Base-by-base conservation (phyloP, 1,140 invertebrate genomes). In the Pissodes strobi region DNA sequence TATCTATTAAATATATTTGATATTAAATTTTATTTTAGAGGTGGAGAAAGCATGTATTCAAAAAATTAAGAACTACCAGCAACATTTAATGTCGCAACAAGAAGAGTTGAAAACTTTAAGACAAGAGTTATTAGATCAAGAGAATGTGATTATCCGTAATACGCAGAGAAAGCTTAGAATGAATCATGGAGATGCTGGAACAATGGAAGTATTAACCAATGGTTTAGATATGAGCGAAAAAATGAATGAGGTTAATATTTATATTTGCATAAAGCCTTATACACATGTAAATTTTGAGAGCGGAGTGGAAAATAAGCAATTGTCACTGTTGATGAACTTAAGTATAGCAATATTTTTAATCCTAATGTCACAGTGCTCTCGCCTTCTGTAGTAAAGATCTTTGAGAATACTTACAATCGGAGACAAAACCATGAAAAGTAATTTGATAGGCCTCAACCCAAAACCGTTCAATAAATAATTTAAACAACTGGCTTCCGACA, bases 41-140 rank as follows among this genome's bases (percentile, higher is more conserved):
- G 27, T 75, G n/a, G 70, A 72, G 61, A 66, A 69, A 45, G 60
- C 37, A 9, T 75, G 68, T 60, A 52, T 70, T 6, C 23, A 69
- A 41, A 72, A 67, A 66, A 46, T 75, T 13, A 56, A 69, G 51
- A 19, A 62, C 3, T 70, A 75, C 61, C 46, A 67, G 15, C 55
- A 68, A 49, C 60, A 52, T n/a, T 43, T 74, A 18, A 53, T 63
- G 51, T 37, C 30, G 22, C 65, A 72, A 46, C 61, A 67, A 8
- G 52, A 63, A 48, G 61, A 69, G 52, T 30, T 75, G 17, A 41
- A 45, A n/a, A 18, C 67, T 17, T 22, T 75, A 10, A 53, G 64
- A 25, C 53, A 53, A 37, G 45, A 66, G 45, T 58, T 72, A 13
- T 22, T 65, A 12, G 23, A 62, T 12, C 27, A 60, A 51, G 64